These are phyloP conservation scores for Heliconius cydno DNA, from an alignment of 2,888 invertebrate species.

Conservation along the genomic window DNA sequence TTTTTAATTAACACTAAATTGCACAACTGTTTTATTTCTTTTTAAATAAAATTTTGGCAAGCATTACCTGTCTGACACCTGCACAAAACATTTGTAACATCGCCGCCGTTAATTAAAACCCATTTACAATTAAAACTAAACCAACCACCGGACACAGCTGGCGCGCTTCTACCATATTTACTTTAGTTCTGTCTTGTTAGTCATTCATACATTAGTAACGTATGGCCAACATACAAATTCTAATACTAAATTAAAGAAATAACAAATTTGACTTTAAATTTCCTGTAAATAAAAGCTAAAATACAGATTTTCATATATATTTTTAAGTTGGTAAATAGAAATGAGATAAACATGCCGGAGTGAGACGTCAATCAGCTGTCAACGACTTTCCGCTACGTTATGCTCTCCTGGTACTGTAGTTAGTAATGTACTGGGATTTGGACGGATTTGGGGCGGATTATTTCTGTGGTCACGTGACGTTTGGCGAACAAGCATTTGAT, in stretches of 20 bases:
- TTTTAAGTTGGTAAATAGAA: constrained; percentile 54
- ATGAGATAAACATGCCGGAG: constrained; percentile 81
- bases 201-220: constrained; percentile 81
- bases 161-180: constrained; percentile 78
- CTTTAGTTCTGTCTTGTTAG: constrained; percentile 81
- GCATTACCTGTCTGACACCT: constrained; percentile 44
- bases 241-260: constrained; percentile 20
- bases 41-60: background rate
- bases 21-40: background rate
- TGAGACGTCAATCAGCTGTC: constrained; percentile 83
- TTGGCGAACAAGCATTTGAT: too few species aligned
- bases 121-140: constrained; percentile 81
- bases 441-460: constrained; percentile 40
- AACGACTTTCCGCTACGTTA: constrained; percentile 74
- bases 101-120: constrained; percentile 74
- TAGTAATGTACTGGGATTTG: constrained; percentile 68
- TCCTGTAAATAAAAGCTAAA: constrained; percentile 12
- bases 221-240: constrained; percentile 56
- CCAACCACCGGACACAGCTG: constrained; percentile 81
- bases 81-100: constrained; percentile 60
- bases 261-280: constrained; percentile 48
- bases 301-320: constrained; percentile 5
- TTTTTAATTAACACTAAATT: background rate
- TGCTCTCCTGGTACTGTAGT: constrained; percentile 74
- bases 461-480: background rate